Percentiles rank a stretch among this genome's conserved stretches.
Conservation (phyloP, 1,140 invertebrate species). For the Penaeus vannamei region DNA sequence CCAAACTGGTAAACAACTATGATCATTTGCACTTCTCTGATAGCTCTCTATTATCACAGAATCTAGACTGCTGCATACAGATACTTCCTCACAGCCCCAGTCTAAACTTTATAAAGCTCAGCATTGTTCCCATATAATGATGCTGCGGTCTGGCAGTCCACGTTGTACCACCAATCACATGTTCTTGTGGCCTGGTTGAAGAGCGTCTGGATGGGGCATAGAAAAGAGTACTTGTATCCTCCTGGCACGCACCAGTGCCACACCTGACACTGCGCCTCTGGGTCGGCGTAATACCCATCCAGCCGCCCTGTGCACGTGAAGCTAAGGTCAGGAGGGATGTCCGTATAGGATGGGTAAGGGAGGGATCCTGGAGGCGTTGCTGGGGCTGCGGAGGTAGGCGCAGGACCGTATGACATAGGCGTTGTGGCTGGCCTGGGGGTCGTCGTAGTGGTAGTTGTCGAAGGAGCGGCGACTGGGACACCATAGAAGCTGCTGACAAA, state of each 20-base stretch:
- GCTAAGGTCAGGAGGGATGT: conserved; percentile 80
- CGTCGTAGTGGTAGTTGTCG: not conserved
- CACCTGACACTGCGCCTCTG: conserved; percentile 86
- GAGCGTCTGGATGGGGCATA: conserved; percentile 65
- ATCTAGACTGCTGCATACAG: too few relatives aligned
- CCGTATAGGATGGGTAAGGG: conserved; percentile 81
- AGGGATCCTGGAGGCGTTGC: not conserved
- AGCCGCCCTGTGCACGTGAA: conserved; percentile 81
- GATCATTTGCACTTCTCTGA: too few relatives aligned
- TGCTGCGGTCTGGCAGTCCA: conserved; percentile 73
- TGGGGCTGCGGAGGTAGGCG: not conserved
- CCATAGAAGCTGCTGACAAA: too few relatives aligned
- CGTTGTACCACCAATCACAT: conserved; percentile 91
- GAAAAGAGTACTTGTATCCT: conserved; percentile 39
- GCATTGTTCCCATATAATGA: too few relatives aligned
- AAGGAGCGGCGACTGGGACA: too few relatives aligned
- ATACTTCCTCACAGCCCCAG: too few relatives aligned
- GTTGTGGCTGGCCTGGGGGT: not conserved
- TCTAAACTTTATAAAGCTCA: too few relatives aligned
- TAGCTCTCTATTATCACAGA: too few relatives aligned
- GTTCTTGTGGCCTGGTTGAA: conserved; percentile 74
- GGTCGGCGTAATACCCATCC: conserved; percentile 87
- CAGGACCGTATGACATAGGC: not conserved
- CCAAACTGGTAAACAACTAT: too few relatives aligned
- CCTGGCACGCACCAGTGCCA: conserved; percentile 88